Conservation (phyloP, 2,797 vertebrate genomes). For the Muscicapa striata region DNA sequence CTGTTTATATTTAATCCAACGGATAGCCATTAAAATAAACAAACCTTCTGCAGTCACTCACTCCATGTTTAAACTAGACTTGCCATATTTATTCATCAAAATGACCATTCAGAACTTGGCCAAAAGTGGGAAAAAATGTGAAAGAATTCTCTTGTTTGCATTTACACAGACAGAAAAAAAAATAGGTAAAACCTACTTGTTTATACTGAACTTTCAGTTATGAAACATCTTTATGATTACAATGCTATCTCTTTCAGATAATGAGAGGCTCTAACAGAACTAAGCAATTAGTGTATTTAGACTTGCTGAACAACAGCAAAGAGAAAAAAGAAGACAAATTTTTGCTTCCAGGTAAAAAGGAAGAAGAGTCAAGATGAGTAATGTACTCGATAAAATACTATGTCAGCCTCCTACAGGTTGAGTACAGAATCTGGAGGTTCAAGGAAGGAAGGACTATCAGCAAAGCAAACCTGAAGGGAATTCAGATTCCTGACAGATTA, state of each 20-base stretch:
- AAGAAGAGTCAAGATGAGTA: background rate
- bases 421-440: background rate
- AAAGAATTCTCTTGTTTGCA: background rate
- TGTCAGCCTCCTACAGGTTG: background rate
- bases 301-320: background rate
- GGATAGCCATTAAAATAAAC: conserved; percentile 60
- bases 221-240: background rate
- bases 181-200: background rate
- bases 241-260: background rate
- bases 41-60: conserved; percentile 56
- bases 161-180: background rate
- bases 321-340: background rate
- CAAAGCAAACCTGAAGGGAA: background rate
- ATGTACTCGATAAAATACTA: fast-evolving
- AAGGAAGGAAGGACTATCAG: background rate
- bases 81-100: conserved; percentile 28
- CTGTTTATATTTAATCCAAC: conserved; percentile 64
- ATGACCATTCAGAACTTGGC: conserved; percentile 2
- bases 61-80: conserved; percentile 47
- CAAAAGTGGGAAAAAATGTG: background rate
- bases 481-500: background rate
- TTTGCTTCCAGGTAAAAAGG: background rate
- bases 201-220: background rate
- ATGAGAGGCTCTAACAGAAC: background rate
- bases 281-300: background rate